phyloP scores from a whole-genome alignment of 1,140 invertebrate genomes.

The Macrobrachium nipponense region DNA sequence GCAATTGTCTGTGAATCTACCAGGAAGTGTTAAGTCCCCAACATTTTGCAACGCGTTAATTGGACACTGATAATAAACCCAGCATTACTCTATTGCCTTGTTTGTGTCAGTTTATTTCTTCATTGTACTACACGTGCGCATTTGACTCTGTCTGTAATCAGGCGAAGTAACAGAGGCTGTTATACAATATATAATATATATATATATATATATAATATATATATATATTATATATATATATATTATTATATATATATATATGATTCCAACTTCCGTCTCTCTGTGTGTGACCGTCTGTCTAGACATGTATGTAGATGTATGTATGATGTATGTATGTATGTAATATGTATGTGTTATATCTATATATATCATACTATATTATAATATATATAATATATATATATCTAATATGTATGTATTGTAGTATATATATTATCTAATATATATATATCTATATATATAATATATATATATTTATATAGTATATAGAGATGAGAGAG shows the following conservation, averaged over 20 bases:
- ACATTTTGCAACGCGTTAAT: too few species aligned
- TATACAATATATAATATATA: not conserved
- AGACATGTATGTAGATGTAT: not conserved
- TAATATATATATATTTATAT: slow-evolving; percentile 2
- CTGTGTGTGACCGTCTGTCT: too few species aligned
- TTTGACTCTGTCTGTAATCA: too few species aligned
- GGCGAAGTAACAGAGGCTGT: not conserved
- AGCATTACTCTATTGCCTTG: too few species aligned
- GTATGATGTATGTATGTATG: too few species aligned
- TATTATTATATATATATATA: slow-evolving; percentile 13
- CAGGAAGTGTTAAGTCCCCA: too few species aligned
- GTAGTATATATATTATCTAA: slow-evolving; percentile 8
- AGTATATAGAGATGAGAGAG: not conserved
- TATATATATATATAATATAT: slow-evolving; percentile 9
- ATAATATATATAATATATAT: slow-evolving; percentile 7
- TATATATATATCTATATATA: slow-evolving; percentile 19
- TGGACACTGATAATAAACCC: too few species aligned
- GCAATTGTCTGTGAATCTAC: too few species aligned
- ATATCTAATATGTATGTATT: not conserved
- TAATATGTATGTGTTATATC: too few species aligned
- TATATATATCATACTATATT: not conserved
- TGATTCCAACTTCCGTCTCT: too few species aligned
- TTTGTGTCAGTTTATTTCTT: too few species aligned
- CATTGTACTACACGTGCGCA: too few species aligned
- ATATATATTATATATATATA: slow-evolving; percentile 6